These are phyloP conservation scores for Xenops minutus DNA, from an alignment of 2,797 vertebrate genomes.

Conservation along the genomic window DNA sequence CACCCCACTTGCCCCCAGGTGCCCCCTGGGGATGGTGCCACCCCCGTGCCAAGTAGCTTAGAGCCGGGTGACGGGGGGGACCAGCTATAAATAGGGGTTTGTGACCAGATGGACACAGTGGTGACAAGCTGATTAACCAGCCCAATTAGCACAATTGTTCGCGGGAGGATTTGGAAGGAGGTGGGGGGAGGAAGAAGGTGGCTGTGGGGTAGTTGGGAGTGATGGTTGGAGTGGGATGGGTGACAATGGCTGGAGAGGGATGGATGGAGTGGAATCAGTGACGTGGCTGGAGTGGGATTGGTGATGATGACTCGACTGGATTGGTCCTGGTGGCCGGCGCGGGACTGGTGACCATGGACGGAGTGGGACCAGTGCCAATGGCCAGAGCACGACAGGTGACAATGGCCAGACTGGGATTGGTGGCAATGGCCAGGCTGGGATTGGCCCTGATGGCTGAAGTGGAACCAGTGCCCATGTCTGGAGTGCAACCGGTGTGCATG, in stretches of 20 bases:
- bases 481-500: not conserved
- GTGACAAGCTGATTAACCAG: constrained; percentile 67
- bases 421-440: not conserved
- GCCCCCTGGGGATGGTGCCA: not conserved
- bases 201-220: not conserved
- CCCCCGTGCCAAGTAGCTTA: constrained; percentile 56
- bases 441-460: not conserved
- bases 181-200: not conserved
- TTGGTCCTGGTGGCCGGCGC: no score
- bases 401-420: not conserved
- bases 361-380: not conserved
- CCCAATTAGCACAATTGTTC: constrained; percentile 62
- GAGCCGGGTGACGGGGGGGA: not conserved
- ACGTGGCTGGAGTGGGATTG: not conserved
- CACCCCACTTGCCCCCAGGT: not conserved
- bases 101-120: constrained; percentile 37
- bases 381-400: not conserved
- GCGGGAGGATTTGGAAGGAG: constrained; percentile 31
- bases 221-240: not conserved
- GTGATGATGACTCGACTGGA: not conserved
- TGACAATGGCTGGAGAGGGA: not conserved
- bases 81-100: constrained; percentile 65
- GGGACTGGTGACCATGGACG: not conserved
- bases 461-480: not conserved
- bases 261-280: not conserved